Evolutionary conservation across 2,113 vertebrate genomes (phyloP).

Genomic region (Bungarus multicinctus): DNA sequence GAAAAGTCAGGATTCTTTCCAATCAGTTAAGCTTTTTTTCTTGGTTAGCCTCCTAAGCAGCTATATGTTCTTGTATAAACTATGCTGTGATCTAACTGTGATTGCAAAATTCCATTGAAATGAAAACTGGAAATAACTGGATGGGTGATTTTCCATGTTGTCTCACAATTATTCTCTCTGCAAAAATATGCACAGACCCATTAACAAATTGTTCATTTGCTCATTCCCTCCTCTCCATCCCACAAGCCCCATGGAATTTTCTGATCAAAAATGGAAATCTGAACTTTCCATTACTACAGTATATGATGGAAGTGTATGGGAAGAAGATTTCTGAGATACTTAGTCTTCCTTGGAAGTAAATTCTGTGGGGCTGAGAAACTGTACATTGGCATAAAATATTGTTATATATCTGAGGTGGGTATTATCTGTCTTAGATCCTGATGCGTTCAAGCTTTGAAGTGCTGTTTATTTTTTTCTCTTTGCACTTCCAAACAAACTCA

Average conservation of each 20-base stretch:
- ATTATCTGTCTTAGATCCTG: background rate
- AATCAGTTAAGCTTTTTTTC: background rate
- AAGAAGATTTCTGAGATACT: background rate
- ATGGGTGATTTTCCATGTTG: background rate
- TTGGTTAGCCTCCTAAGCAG: background rate
- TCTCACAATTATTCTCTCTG: background rate
- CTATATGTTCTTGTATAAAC: background rate
- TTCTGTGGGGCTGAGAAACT: background rate
- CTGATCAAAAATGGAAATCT: background rate
- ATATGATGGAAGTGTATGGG: background rate
- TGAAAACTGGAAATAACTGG: background rate
- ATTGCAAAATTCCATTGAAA: background rate
- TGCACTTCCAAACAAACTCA: slow-evolving; percentile 5
- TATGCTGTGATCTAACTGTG: background rate
- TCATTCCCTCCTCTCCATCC: background rate
- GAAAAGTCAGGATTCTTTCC: background rate
- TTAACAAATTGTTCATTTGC: background rate
- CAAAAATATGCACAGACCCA: background rate
- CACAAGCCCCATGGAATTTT: background rate
- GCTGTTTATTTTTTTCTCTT: background rate
- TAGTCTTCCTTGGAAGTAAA: background rate
- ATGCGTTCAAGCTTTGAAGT: background rate
- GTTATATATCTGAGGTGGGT: background rate
- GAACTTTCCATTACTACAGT: background rate
- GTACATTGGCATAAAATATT: background rate